These are phyloP conservation scores for Aradophagus sp. DNA, from an alignment of 1,140 invertebrate species.

Conservation along the genomic window DNA sequence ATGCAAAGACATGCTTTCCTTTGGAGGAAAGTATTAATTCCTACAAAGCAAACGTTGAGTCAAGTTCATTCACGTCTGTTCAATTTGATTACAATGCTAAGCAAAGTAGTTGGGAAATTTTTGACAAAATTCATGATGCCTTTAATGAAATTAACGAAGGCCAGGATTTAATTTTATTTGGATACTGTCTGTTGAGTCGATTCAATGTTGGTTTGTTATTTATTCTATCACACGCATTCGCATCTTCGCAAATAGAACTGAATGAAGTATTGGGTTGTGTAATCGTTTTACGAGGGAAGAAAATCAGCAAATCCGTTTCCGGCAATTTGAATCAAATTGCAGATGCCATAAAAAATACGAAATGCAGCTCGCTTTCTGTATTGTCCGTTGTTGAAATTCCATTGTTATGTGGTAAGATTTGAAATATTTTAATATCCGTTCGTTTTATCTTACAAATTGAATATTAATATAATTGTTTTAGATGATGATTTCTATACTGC, in stretches of 20 bases:
- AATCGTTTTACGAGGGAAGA: slow-evolving; percentile 58
- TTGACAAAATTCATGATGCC: slow-evolving; percentile 53
- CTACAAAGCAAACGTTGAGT: slow-evolving; percentile 29
- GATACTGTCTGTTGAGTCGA: slow-evolving; percentile 69
- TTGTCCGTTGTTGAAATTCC: slow-evolving; percentile 64
- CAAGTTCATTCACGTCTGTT: slow-evolving; percentile 25
- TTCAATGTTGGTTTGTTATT: slow-evolving; percentile 70
- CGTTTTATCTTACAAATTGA: slow-evolving; percentile 1
- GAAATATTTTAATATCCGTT: no score
- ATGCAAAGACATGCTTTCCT: slow-evolving; percentile 46
- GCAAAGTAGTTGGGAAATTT: slow-evolving; percentile 50
- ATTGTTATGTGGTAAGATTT: slow-evolving; percentile 67
- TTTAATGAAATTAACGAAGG: slow-evolving; percentile 48
- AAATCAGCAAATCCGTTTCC: slow-evolving; percentile 25
- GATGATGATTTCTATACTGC: slow-evolving; percentile 55
- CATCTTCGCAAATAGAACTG: slow-evolving; percentile 56
- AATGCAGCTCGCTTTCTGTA: no score
- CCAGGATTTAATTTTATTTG: slow-evolving; percentile 64
- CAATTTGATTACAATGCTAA: slow-evolving; percentile 59
- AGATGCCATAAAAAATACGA: slow-evolving; percentile 22
- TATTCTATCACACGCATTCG: slow-evolving; percentile 65
- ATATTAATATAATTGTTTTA: slow-evolving; percentile 52
- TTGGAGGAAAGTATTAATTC: slow-evolving; percentile 28
- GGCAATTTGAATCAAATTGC: slow-evolving; percentile 58
- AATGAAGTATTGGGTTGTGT: slow-evolving; percentile 60